These are phyloP conservation scores for Haliaeetus leucogaster DNA, from an alignment of 2,113 vertebrate species.

Conservation along the genomic window DNA sequence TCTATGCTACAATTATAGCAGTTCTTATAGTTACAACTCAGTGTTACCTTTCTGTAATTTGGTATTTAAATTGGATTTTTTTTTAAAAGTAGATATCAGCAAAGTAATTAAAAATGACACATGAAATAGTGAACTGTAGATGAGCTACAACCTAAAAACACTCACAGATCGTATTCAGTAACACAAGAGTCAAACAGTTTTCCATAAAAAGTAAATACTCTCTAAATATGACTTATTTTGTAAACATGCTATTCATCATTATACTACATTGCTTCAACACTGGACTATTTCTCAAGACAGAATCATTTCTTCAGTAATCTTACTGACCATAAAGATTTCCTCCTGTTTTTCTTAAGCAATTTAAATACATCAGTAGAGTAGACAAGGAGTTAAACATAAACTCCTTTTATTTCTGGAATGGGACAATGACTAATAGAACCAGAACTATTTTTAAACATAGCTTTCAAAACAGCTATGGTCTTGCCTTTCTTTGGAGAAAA, in stretches of 20 bases:
- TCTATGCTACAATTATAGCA: neutral
- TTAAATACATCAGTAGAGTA: neutral
- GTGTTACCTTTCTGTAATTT: neutral
- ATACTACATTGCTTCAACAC: neutral
- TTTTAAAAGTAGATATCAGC: neutral
- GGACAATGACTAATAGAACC: conserved; percentile 55
- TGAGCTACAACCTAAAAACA: neutral
- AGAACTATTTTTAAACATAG: conserved; percentile 54
- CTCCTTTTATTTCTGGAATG: conserved; percentile 33
- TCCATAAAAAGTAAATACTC: neutral
- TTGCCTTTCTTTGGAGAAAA: conserved; percentile 67
- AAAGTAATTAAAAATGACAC: neutral
- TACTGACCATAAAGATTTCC: neutral
- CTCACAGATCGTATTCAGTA: neutral
- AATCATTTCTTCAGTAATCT: neutral
- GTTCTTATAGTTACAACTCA: neutral
- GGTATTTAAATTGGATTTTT: neutral
- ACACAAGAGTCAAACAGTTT: neutral
- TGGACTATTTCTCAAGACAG: neutral
- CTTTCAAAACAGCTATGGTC: conserved; percentile 45
- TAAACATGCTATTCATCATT: neutral
- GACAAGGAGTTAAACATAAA: conserved; percentile 45
- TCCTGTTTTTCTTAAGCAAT: neutral
- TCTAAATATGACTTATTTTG: neutral
- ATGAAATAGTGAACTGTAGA: neutral